Evolutionary conservation across 1,140 invertebrate genomes (phyloP).

Genomic region (Euura saliciscinereae): DNA sequence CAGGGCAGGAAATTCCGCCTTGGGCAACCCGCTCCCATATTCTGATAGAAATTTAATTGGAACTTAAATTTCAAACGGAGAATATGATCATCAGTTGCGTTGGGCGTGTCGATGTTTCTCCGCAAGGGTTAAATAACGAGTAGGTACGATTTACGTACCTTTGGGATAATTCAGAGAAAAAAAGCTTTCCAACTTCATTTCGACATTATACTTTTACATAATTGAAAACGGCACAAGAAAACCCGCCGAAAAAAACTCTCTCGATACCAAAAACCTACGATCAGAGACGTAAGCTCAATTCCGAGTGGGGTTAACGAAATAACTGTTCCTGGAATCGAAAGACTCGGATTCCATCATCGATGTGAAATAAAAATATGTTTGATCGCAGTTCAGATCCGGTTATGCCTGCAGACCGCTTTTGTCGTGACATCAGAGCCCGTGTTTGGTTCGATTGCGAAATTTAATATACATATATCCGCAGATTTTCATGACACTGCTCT

Average conservation of each 20-base stretch:
- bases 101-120: background rate
- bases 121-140: background rate
- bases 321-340: background rate
- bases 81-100: background rate
- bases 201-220: background rate
- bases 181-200: background rate
- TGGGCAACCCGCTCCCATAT: no score
- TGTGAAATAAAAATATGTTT: background rate
- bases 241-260: no score
- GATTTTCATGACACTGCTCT: background rate
- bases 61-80: background rate
- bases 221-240: background rate
- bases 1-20: background rate
- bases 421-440: background rate
- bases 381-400: background rate
- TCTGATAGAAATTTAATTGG: constrained; percentile 7
- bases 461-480: no score
- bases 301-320: background rate
- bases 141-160: background rate
- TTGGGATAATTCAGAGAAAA: background rate
- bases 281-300: background rate
- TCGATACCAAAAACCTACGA: background rate
- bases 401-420: background rate
- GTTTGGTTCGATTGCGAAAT: background rate
- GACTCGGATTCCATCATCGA: background rate